Conservation (phyloP, 2,797 vertebrate genomes). For the Calcarius lapponicus region DNA sequence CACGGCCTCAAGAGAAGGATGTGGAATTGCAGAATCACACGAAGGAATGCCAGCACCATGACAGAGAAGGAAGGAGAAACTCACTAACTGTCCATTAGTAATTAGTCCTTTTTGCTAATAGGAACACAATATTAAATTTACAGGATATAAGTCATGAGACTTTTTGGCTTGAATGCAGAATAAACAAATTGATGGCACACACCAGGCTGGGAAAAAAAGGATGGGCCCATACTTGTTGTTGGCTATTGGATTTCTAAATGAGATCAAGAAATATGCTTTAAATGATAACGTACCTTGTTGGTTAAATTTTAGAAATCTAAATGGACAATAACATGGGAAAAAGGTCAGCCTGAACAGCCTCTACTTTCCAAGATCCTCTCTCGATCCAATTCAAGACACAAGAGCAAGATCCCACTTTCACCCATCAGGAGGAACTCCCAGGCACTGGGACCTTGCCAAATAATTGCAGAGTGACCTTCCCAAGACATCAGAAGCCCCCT, state of each 20-base stretch:
- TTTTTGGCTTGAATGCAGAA: fast-evolving
- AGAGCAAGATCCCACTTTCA: not conserved
- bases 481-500: not conserved
- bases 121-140: not conserved
- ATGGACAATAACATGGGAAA: fast-evolving
- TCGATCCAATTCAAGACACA: not conserved
- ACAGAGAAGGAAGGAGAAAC: not conserved
- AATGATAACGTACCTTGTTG: not conserved
- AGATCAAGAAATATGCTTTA: not conserved
- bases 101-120: not conserved
- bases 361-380: not conserved
- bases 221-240: fast-evolving
- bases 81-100: not conserved
- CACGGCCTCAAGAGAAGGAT: fast-evolving
- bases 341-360: not conserved
- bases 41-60: not conserved
- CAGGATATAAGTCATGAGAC: not conserved
- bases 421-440: not conserved
- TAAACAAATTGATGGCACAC: fast-evolving
- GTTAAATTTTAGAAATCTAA: not conserved
- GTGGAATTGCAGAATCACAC: not conserved
- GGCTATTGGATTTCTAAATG: not conserved
- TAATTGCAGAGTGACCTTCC: fast-evolving
- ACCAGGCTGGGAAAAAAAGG: not conserved
- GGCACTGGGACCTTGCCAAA: fast-evolving